Evolutionary conservation across 1,140 invertebrate species (phyloP).

Genomic region (Coenobita brevimanus): DNA sequence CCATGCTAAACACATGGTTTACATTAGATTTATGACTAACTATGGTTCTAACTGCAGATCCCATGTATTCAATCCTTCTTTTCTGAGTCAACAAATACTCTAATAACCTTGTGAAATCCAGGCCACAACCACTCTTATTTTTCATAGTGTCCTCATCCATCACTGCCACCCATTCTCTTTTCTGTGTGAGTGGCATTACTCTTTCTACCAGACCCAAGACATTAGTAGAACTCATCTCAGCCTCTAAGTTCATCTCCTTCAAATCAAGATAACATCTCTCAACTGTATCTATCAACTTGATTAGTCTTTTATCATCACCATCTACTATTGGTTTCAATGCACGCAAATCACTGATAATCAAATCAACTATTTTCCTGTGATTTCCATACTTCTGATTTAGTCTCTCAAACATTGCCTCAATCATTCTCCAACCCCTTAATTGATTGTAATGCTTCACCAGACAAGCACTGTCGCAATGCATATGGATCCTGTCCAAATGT

Average conservation of each 20-base stretch:
- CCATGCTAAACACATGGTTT: not conserved
- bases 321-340: constrained; percentile 3
- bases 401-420: constrained; percentile 23
- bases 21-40: not conserved
- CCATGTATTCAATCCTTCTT: not conserved
- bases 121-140: not conserved
- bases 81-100: not conserved
- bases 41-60: not conserved
- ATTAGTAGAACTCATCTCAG: no score
- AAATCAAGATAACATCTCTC: constrained; percentile 21
- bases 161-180: constrained; percentile 20
- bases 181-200: not conserved
- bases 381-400: constrained; percentile 32
- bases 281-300: not conserved
- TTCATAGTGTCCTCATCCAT: not conserved
- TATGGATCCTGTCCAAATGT: constrained; percentile 17
- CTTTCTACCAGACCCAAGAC: not conserved
- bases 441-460: not conserved
- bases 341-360: constrained; percentile 40
- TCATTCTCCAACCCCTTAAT: constrained; percentile 26
- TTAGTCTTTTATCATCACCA: not conserved
- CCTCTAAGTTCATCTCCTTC: no score
- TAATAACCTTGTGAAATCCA: not conserved
- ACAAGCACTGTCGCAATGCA: constrained; percentile 18
- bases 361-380: constrained; percentile 30